phyloP scores from a whole-genome alignment of 2,113 vertebrate genomes.

The Pteronura brasiliensis region DNA sequence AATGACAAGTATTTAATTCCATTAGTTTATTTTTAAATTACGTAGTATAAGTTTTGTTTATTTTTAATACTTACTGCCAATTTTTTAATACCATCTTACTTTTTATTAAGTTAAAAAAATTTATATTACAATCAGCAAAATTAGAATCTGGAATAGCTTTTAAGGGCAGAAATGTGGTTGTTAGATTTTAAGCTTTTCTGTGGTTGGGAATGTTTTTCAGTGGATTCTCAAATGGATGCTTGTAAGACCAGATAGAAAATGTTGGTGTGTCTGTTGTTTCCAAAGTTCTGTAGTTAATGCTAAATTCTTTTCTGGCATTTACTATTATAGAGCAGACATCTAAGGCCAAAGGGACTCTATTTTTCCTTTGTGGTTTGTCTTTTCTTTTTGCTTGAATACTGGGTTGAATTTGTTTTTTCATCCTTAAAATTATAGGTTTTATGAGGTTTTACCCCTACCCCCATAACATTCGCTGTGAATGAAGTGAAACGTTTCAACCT shows the following conservation, averaged over 20 bases:
- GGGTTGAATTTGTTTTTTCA: conserved; percentile 33
- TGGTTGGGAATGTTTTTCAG: not conserved
- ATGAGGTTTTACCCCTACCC: not conserved
- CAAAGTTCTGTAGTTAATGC: not conserved
- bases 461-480: not conserved
- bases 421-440: not conserved
- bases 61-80: not conserved
- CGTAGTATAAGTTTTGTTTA: not conserved
- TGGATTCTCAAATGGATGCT: not conserved
- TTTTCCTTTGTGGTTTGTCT: not conserved
- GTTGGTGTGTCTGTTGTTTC: not conserved
- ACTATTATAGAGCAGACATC: not conserved
- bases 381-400: not conserved
- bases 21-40: not conserved
- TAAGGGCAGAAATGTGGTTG: not conserved
- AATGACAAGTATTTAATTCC: not conserved
- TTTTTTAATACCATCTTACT: not conserved
- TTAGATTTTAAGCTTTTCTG: not conserved
- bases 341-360: not conserved
- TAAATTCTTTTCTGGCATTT: not conserved
- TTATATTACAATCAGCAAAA: not conserved
- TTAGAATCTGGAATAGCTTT: not conserved
- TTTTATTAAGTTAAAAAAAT: not conserved
- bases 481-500: not conserved
- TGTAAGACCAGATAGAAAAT: not conserved